Base-by-base conservation (phyloP, 2,797 vertebrate genomes). In the Malurus leucopterus region DNA sequence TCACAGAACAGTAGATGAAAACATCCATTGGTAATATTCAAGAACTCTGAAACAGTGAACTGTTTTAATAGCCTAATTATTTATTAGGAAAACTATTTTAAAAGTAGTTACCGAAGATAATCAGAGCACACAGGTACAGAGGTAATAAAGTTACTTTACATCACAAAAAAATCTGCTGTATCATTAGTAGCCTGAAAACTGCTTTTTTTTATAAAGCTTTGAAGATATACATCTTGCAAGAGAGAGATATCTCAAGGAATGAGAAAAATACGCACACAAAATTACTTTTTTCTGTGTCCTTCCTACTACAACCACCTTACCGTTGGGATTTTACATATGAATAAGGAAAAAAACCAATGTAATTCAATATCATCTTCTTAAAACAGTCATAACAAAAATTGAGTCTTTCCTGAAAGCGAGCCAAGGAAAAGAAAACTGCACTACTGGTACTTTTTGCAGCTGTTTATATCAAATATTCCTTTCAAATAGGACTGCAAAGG, bases 371-470 rank as follows among this genome's bases (percentile, higher is more conserved):
- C 67, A 87, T 69, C 73, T 50, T 91, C 68, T 90, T 89, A 78
- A 87, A 93, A 87, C 65, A 91, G 85, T 78, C 88, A 92, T 87
- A 94, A 93, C 90, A 94, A 94, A 94, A 94, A 88, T 7, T 43
- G 38, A 93, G 69, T 73, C 67, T 91, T 92, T 93, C 80, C 83
- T 91, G 85, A 93, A 91, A 75, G 46, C 2, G 7, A 85, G 82
- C 73, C 91, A 94, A 95, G 20, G 86, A 91, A 95, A 92, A 94
- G 85, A 93, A 88, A 93, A 71, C 51, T 83, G 84, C 62, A 68
- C 44, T 91, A 69, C 29, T 72, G 49, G 54, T 81, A 83, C 58
- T 70, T 92, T 92, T 90, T 80, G 61, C 86, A 87, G 58, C 65
- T 83, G 79, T 68, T 93, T 87, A 34, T 62, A 61, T 41, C 58